Evolutionary conservation across 2,888 invertebrate genomes (phyloP), one percentile per base, ranked within the genome.

Genomic region (Cremastinae sp.): DNA sequence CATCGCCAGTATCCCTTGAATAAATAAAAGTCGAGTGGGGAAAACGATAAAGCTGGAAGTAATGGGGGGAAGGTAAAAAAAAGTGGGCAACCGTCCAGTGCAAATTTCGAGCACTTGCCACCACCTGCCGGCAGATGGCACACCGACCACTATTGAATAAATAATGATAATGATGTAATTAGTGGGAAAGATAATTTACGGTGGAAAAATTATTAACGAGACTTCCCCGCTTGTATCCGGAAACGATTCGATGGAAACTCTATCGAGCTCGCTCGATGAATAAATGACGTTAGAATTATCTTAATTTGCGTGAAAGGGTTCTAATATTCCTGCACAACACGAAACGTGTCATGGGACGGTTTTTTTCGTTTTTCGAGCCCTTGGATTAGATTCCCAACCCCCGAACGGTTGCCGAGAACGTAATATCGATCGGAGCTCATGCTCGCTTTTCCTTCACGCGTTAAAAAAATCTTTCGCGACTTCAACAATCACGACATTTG

Each of bases 381-480:
- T 3, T 28, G 5, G 28, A 28, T 28, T 28, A 2, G 28, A 28
- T 28, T 28, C 28, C 28, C 28, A 28, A 28, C 28, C 28, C 28
- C 28, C 28, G 28, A 28, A 28, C 28, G 2, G 28, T 59, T 73
- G 59, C 36, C 53, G 65, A 72, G 72, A 51, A 65, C 65, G 65
- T 20, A 38, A 53, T 73, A 73, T 73, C 72, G 72, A 73, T 73
- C 72, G 72, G 10, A 16, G 9, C 20, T 12, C 49, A 28, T 34
- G 51, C 58, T 65, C n/a, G 36, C 38, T 16, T 20, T 14, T 36
- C 16, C 41, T 58, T 18, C 38, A n/a, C 53, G 54, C 18, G 53
- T 22, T 58, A 47, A 58, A 28, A 34, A 64, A 58, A 41, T 49
- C 10, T 28, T 28, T 18, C 16, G n/a, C n/a, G 28, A 62, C 28